phyloP scores from a whole-genome alignment of 2,888 invertebrate genomes.

The Willowsia nigromaculata region DNA sequence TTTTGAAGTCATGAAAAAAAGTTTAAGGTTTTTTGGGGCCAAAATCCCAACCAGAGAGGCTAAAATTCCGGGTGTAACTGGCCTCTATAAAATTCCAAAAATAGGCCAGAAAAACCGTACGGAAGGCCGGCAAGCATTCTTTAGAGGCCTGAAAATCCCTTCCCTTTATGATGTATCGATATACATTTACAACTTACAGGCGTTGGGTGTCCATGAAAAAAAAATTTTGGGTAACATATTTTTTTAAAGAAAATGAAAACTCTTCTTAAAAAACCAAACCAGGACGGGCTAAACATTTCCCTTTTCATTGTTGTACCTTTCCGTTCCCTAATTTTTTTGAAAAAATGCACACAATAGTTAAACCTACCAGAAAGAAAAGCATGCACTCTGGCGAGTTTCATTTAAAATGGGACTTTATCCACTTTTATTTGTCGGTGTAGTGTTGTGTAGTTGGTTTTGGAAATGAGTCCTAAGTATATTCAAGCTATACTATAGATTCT shows the following conservation, averaged over 20 bases:
- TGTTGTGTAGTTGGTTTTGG: background rate
- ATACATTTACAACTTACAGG: background rate
- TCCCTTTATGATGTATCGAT: background rate
- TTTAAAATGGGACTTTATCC: slow-evolving; percentile 35
- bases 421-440: slow-evolving; percentile 16
- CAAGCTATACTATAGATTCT: too few species aligned
- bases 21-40: too few species aligned
- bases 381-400: background rate
- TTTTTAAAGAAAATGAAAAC: background rate
- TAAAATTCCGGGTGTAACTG: too few species aligned
- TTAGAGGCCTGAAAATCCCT: too few species aligned
- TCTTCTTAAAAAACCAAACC: background rate
- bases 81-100: too few species aligned
- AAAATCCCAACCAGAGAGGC: too few species aligned
- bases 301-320: background rate
- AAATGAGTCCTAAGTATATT: too few species aligned
- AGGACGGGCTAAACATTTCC: background rate
- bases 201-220: background rate
- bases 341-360: background rate
- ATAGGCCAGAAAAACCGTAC: too few species aligned
- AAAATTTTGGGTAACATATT: background rate
- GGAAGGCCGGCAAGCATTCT: too few species aligned
- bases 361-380: background rate
- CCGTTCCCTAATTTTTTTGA: background rate
- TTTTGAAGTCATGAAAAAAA: too few species aligned